Percentiles rank a stretch among this genome's conserved stretches.
These are phyloP conservation scores for Arvicanthis niloticus DNA, from an alignment of 2,113 vertebrate genomes.

Conservation along the genomic window DNA sequence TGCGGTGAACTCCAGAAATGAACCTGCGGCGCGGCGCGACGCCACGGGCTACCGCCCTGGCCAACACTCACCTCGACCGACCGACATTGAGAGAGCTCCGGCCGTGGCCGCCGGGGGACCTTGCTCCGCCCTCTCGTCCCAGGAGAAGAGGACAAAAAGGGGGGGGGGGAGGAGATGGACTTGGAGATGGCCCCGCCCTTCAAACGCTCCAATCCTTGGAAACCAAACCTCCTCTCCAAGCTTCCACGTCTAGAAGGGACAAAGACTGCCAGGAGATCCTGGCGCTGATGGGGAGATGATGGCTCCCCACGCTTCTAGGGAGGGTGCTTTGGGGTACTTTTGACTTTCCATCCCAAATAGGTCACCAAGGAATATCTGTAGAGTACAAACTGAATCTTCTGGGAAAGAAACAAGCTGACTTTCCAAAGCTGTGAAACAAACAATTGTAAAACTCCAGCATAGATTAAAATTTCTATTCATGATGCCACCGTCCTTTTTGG, in stretches of 20 bases:
- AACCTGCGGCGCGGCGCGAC: slow-evolving; percentile 77
- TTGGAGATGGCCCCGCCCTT: slow-evolving; percentile 84
- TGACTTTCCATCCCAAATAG: slow-evolving; percentile 46
- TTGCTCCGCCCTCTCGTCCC: slow-evolving; percentile 83
- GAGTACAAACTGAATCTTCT: slow-evolving; percentile 49
- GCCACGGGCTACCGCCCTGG: slow-evolving; percentile 74
- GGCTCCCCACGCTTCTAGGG: background rate
- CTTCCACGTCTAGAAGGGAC: slow-evolving; percentile 79
- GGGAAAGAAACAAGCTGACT: slow-evolving; percentile 53
- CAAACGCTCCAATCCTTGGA: slow-evolving; percentile 83
- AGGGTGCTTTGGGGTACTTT: background rate
- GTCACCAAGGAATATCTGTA: background rate
- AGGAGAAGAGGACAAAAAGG: slow-evolving; percentile 81
- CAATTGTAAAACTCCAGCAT: slow-evolving; percentile 60
- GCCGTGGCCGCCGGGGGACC: slow-evolving; percentile 75
- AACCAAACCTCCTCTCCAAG: slow-evolving; percentile 80
- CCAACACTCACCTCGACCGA: slow-evolving; percentile 79
- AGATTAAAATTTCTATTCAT: slow-evolving; percentile 50
- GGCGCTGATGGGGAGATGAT: slow-evolving; percentile 60
- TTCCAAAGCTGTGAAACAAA: slow-evolving; percentile 65
- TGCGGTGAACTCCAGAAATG: slow-evolving; percentile 76
- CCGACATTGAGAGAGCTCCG: slow-evolving; percentile 74
- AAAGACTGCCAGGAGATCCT: slow-evolving; percentile 77
- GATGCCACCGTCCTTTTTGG: background rate
- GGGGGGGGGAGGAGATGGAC: slow-evolving; percentile 75